These are phyloP conservation scores for Zygothrica quintamaculata DNA, from an alignment of 2,888 invertebrate species.

Conservation along the genomic window DNA sequence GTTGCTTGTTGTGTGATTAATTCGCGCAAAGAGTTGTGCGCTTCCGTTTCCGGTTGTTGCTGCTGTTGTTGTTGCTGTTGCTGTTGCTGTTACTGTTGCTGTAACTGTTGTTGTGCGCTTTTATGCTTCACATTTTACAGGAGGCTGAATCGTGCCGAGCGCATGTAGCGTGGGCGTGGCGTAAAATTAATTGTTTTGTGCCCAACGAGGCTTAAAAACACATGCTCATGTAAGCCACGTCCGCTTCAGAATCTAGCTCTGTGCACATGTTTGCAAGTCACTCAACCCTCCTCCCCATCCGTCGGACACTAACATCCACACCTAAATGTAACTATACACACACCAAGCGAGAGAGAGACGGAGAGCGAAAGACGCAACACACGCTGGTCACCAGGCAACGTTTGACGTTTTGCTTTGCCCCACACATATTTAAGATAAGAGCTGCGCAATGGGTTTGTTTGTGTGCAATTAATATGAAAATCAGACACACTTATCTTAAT, in stretches of 20 bases:
- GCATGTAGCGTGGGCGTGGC: slow-evolving; percentile 67
- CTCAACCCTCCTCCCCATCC: neutral
- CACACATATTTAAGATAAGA: slow-evolving; percentile 74
- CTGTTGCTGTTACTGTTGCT: slow-evolving; percentile 25
- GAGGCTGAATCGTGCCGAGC: slow-evolving; percentile 69
- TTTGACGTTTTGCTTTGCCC: slow-evolving; percentile 70
- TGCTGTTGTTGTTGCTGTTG: slow-evolving; percentile 36
- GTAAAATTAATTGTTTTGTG: slow-evolving; percentile 79
- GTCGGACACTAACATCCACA: neutral
- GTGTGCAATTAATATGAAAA: slow-evolving; percentile 80
- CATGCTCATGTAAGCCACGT: slow-evolving; percentile 80
- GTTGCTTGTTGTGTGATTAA: slow-evolving; percentile 74
- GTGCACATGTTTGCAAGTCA: slow-evolving; percentile 29
- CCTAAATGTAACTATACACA: slow-evolving; percentile 4
- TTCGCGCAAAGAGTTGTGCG: slow-evolving; percentile 81
- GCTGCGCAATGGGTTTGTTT: slow-evolving; percentile 65
- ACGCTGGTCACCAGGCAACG: slow-evolving; percentile 54
- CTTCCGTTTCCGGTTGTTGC: slow-evolving; percentile 76
- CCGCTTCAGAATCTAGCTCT: slow-evolving; percentile 59
- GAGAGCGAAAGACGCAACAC: neutral
- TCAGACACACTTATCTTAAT: slow-evolving; percentile 81
- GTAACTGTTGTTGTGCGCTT: slow-evolving; percentile 49
- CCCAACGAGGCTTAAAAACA: slow-evolving; percentile 82
- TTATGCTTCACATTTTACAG: slow-evolving; percentile 79
- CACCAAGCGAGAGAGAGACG: too few relatives aligned